Conservation (phyloP, 2,797 vertebrate genomes). For the Danio jaintianensis region DNA sequence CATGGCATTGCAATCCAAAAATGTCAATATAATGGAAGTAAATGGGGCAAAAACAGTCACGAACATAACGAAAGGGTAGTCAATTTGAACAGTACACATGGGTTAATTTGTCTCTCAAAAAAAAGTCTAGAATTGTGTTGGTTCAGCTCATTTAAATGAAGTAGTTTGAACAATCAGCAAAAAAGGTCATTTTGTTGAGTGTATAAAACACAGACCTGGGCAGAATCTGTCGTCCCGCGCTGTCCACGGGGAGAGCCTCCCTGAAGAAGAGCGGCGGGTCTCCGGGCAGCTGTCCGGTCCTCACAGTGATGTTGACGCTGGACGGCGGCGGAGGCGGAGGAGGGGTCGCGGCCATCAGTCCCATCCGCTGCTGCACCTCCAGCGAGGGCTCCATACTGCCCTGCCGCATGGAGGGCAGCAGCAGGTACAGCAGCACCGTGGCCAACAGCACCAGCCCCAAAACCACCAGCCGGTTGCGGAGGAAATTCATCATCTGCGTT, state of each 20-base stretch:
- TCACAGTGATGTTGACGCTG: slow-evolving; percentile 78
- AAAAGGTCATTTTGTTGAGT: no score
- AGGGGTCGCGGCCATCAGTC: slow-evolving; percentile 68
- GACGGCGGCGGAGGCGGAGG: slow-evolving; percentile 55
- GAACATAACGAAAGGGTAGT: no score
- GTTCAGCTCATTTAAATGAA: no score
- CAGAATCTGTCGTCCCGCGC: slow-evolving; percentile 71
- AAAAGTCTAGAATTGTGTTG: no score
- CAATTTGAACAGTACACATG: no score
- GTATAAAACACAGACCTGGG: slow-evolving; percentile 78
- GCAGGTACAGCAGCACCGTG: slow-evolving; percentile 85
- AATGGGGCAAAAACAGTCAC: no score
- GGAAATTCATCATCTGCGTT: slow-evolving; percentile 76
- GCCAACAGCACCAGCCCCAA: slow-evolving; percentile 85
- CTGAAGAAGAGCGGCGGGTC: slow-evolving; percentile 89
- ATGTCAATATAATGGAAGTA: no score
- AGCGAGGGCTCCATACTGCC: slow-evolving; percentile 80
- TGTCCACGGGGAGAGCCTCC: slow-evolving; percentile 82
- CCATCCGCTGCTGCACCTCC: slow-evolving; percentile 76
- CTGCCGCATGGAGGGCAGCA: slow-evolving; percentile 83
- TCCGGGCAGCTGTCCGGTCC: slow-evolving; percentile 81
- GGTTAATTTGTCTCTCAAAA: no score
- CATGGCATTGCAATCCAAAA: no score
- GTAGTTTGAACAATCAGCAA: no score
- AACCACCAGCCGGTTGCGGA: slow-evolving; percentile 84